phyloP scores from a whole-genome alignment of 2,888 invertebrate genomes.

The Netelia fuscicornis region DNA sequence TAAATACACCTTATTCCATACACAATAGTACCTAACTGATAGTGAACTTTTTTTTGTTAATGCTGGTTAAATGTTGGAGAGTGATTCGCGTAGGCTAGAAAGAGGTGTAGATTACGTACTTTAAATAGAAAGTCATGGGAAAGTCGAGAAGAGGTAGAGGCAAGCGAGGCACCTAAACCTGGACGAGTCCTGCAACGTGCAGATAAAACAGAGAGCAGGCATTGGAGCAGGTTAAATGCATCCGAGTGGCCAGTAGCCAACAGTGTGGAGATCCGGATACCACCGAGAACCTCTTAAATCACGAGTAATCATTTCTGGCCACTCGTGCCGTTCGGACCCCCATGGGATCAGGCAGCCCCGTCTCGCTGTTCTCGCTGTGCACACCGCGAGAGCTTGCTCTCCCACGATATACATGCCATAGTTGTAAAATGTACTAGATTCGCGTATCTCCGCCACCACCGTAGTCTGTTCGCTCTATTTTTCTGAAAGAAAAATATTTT shows the following conservation, averaged over 20 bases:
- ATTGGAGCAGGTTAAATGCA: slow-evolving; percentile 76
- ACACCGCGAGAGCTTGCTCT: slow-evolving; percentile 34
- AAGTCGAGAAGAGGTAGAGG: slow-evolving; percentile 38
- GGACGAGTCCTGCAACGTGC: slow-evolving; percentile 77
- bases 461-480: slow-evolving; percentile 14
- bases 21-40: not conserved
- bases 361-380: slow-evolving; percentile 48
- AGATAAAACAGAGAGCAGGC: slow-evolving; percentile 79
- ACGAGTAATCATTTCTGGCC: slow-evolving; percentile 78
- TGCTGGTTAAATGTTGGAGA: slow-evolving; percentile 6
- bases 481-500: slow-evolving; percentile 23
- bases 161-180: slow-evolving; percentile 69
- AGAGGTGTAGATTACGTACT: slow-evolving; percentile 34
- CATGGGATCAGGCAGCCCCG: slow-evolving; percentile 67
- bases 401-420: slow-evolving; percentile 53
- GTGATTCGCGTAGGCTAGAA: slow-evolving; percentile 19
- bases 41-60: not conserved
- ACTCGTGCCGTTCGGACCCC: slow-evolving; percentile 71
- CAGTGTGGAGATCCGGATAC: slow-evolving; percentile 70
- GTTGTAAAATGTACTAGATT: slow-evolving; percentile 39
- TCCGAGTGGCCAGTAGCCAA: slow-evolving; percentile 70
- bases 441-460: slow-evolving; percentile 41
- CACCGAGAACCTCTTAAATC: slow-evolving; percentile 77
- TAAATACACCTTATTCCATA: not conserved
- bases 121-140: slow-evolving; percentile 33